phyloP scores from a whole-genome alignment of 2,797 vertebrate species.

The Semotilus atromaculatus region DNA sequence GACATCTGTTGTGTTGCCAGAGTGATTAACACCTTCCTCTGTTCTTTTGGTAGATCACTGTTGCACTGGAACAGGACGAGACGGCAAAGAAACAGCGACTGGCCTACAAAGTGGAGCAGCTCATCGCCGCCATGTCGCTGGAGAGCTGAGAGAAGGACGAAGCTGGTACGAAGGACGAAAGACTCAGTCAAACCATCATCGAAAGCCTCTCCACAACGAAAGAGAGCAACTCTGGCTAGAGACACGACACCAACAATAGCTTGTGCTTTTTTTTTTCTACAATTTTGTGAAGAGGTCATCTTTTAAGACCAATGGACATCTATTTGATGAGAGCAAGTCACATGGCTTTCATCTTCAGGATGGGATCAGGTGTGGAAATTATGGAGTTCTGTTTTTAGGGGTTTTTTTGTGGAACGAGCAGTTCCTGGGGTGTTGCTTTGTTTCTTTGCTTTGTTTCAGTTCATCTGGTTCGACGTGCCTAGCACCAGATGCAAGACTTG shows the following conservation, averaged over 20 bases:
- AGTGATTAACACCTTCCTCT: conserved; percentile 18
- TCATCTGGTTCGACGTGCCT: conserved; percentile 26
- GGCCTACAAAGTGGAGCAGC: conserved; percentile 96
- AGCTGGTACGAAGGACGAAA: conserved; percentile 43
- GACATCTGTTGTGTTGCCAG: not conserved
- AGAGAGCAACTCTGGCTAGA: conserved; percentile 43
- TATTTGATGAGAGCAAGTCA: conserved; percentile 38
- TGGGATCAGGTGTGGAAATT: not conserved
- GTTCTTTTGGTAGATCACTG: conserved; percentile 82
- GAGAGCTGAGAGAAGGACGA: conserved; percentile 88
- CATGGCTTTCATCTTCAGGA: conserved; percentile 34
- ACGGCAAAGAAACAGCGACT: conserved; percentile 92
- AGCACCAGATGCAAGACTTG: conserved; percentile 18
- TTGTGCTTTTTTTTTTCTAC: conserved; percentile 38
- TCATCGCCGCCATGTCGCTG: conserved; percentile 93
- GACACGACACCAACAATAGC: conserved; percentile 35
- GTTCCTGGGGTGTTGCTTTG: conserved; percentile 24
- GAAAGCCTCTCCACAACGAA: conserved; percentile 50
- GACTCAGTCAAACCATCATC: conserved; percentile 61
- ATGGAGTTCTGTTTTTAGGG: conserved; percentile 6
- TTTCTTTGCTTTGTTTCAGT: conserved; percentile 19
- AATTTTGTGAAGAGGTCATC: conserved; percentile 45
- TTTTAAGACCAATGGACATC: conserved; percentile 37
- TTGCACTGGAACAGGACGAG: conserved; percentile 93
- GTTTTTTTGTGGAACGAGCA: conserved; percentile 18